Conservation (phyloP, 2,113 vertebrate genomes). For the Oncorhynchus clarkii region DNA sequence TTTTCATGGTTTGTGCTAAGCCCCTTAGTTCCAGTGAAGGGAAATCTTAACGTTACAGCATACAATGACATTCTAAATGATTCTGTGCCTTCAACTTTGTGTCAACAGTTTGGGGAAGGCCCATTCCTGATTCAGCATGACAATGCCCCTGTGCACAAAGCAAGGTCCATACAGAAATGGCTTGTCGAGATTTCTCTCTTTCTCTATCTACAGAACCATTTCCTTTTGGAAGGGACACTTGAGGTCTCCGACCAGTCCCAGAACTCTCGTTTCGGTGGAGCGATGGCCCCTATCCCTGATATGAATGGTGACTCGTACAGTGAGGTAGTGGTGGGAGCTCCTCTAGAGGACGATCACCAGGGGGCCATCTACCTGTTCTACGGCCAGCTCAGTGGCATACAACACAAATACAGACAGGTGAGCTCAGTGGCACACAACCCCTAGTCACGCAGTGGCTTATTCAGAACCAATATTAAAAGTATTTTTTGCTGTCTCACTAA, state of each 20-base stretch:
- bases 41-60: too few relatives aligned
- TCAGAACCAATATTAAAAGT: background rate
- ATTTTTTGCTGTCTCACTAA: background rate
- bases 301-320: slow-evolving; percentile 91
- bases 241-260: slow-evolving; percentile 72
- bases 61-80: too few relatives aligned
- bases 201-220: slow-evolving; percentile 64
- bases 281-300: slow-evolving; percentile 81
- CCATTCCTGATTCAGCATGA: too few relatives aligned
- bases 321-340: slow-evolving; percentile 89
- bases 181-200: background rate
- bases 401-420: slow-evolving; percentile 85
- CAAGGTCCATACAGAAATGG: too few relatives aligned
- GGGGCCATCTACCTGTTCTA: slow-evolving; percentile 90
- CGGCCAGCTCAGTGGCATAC: slow-evolving; percentile 69
- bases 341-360: slow-evolving; percentile 85
- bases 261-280: slow-evolving; percentile 88
- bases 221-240: slow-evolving; percentile 76
- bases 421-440: background rate
- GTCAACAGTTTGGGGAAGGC: too few relatives aligned
- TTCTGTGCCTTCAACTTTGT: too few relatives aligned
- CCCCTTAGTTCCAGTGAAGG: too few relatives aligned
- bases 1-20: too few relatives aligned
- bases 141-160: too few relatives aligned
- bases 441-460: background rate